Percentiles rank a stretch among this genome's conserved stretches.
Evolutionary conservation across 2,888 invertebrate species (phyloP).

Genomic region (Heteromurus nitidus): DNA sequence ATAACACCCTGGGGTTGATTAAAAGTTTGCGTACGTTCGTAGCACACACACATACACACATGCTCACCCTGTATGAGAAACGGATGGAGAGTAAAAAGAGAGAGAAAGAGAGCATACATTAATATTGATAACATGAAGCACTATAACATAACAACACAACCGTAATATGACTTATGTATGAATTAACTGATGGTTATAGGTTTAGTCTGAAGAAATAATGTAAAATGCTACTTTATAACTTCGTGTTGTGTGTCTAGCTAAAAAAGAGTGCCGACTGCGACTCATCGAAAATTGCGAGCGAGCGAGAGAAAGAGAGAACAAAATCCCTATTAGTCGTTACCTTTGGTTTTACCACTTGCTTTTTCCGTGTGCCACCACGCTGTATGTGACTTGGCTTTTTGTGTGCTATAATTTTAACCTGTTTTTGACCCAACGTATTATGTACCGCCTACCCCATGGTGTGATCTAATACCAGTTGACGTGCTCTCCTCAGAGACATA

Average conservation of each 20-base stretch:
- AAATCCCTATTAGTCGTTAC: conserved; percentile 29
- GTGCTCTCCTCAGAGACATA: conserved; percentile 50
- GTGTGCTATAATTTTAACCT: conserved; percentile 52
- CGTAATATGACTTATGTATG: conserved; percentile 53
- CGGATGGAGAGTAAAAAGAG: too few species aligned
- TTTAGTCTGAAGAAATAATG: conserved; percentile 19
- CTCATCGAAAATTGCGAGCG: not conserved
- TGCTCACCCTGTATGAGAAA: conserved; percentile 11
- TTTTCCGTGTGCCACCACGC: conserved; percentile 46
- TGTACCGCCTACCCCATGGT: conserved; percentile 55
- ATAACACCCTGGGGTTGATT: conserved; percentile 64
- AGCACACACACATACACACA: conserved; percentile 11
- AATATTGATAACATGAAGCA: conserved; percentile 61
- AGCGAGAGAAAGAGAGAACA: not conserved
- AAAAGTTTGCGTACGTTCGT: conserved; percentile 38
- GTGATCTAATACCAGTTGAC: conserved; percentile 53
- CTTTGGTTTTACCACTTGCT: conserved; percentile 39
- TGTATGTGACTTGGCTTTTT: conserved; percentile 15
- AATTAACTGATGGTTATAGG: conserved; percentile 46
- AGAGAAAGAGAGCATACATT: conserved; percentile 45
- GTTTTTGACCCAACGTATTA: conserved; percentile 57
- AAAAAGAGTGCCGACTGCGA: not conserved
- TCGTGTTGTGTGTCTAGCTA: not conserved
- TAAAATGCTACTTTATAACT: conserved; percentile 3
- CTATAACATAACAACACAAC: conserved; percentile 10